A percentile compares a stretch with the other conserved stretches of the same genome.
Evolutionary conservation across 2,113 vertebrate species (phyloP).

Genomic region (Naja naja): DNA sequence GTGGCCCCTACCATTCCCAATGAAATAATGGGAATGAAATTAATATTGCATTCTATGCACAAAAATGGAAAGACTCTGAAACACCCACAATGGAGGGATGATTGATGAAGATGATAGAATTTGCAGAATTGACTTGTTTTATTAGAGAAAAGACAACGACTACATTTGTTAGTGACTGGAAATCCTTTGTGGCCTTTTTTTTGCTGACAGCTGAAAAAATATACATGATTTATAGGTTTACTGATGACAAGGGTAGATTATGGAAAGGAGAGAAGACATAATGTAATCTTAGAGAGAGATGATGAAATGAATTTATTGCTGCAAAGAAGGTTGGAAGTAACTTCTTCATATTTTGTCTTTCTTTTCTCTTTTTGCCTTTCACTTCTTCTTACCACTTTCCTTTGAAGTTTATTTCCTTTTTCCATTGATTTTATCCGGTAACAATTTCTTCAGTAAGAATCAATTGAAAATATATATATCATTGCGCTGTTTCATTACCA

Average conservation of each 20-base stretch:
- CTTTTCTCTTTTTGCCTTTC: not conserved
- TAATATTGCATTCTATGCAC: not conserved
- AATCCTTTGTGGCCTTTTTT: not conserved
- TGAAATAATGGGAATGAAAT: not conserved
- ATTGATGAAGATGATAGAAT: not conserved
- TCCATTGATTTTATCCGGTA: not conserved
- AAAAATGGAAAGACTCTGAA: not conserved
- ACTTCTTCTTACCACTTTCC: not conserved
- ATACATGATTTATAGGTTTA: not conserved
- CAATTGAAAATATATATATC: not conserved
- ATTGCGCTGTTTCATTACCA: not conserved
- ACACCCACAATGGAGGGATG: not conserved
- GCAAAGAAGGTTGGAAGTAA: not conserved
- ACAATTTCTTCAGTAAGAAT: not conserved
- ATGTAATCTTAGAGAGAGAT: not conserved
- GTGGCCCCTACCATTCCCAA: not conserved
- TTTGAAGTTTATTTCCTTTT: not conserved
- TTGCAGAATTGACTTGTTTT: not conserved
- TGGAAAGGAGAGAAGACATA: not conserved
- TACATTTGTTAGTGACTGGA: not conserved
- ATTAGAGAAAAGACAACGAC: not conserved
- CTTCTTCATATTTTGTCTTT: not conserved
- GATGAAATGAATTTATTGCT: not conserved
- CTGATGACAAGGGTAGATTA: not conserved
- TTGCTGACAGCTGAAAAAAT: not conserved